phyloP scores from a whole-genome alignment of 2,888 invertebrate species.

The Oligia latruncula region DNA sequence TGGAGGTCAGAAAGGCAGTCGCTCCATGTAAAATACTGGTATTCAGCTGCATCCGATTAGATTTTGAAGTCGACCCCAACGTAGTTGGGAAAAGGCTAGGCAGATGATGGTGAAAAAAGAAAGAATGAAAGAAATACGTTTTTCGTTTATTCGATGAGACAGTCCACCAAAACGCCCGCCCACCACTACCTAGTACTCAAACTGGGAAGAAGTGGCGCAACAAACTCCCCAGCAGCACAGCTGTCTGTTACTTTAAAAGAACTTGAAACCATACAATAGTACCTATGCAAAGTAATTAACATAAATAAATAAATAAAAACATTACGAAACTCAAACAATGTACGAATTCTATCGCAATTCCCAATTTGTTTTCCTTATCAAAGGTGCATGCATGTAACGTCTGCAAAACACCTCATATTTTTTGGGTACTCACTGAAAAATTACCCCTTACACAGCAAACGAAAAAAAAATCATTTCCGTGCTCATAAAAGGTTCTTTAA shows the following conservation, averaged over 20 bases:
- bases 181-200: neutral
- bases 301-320: no score
- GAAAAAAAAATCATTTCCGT: slow-evolving; percentile 23
- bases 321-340: neutral
- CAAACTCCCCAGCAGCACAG: neutral
- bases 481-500: slow-evolving; percentile 48
- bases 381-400: no score
- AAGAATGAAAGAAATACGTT: no score
- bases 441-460: neutral
- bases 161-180: no score
- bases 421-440: neutral
- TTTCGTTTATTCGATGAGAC: no score
- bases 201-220: neutral
- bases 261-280: neutral
- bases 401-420: neutral
- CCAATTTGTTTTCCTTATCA: neutral
- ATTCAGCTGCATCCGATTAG: no score
- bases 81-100: no score
- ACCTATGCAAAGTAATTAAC: neutral
- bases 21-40: no score
- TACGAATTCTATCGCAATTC: neutral
- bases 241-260: neutral
- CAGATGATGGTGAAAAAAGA: no score
- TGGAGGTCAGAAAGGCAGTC: no score
- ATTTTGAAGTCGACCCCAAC: no score